A percentile compares a stretch with the other conserved stretches of the same genome.
These are phyloP conservation scores for Bursaphelenchus mucronatus DNA, from an alignment of 1,140 invertebrate species.

Conservation along the genomic window DNA sequence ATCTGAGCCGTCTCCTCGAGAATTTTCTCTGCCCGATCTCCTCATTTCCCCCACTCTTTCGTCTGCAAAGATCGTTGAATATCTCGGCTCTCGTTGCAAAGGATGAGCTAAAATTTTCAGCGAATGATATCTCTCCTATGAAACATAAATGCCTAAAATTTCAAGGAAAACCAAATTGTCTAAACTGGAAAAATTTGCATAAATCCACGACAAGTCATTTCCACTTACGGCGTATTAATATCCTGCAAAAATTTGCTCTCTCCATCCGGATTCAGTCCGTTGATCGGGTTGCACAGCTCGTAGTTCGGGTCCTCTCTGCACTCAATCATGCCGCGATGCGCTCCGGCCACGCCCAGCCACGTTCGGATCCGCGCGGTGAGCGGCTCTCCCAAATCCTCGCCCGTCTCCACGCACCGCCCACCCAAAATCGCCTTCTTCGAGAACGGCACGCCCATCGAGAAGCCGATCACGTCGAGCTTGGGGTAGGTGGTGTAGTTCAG, in stretches of 20 bases:
- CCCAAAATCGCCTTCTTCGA: constrained; percentile 56
- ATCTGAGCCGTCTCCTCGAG: too few species aligned
- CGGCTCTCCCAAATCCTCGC: constrained; percentile 32
- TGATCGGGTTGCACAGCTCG: constrained; percentile 27
- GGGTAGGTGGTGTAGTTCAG: constrained; percentile 53
- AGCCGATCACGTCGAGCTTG: constrained; percentile 51
- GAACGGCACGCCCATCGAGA: constrained; percentile 57
- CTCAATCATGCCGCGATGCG: constrained; percentile 28
- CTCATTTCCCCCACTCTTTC: too few species aligned
- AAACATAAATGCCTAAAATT: too few species aligned
- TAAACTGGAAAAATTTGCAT: too few species aligned
- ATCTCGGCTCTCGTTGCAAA: too few species aligned
- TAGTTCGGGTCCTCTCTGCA: constrained; percentile 8
- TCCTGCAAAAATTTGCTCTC: constrained; percentile 3
- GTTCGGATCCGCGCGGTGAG: constrained; percentile 33
- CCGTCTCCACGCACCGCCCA: constrained; percentile 43
- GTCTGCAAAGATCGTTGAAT: too few species aligned
- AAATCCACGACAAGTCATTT: not conserved
- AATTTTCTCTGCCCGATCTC: too few species aligned
- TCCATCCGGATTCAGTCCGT: constrained; percentile 17
- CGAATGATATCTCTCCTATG: too few species aligned
- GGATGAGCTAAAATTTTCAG: too few species aligned
- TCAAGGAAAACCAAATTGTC: too few species aligned
- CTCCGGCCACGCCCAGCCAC: constrained; percentile 42
- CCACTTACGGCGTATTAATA: not conserved